phyloP scores from a whole-genome alignment of 2,888 invertebrate species.

The Scelioninae gen. 2 region DNA sequence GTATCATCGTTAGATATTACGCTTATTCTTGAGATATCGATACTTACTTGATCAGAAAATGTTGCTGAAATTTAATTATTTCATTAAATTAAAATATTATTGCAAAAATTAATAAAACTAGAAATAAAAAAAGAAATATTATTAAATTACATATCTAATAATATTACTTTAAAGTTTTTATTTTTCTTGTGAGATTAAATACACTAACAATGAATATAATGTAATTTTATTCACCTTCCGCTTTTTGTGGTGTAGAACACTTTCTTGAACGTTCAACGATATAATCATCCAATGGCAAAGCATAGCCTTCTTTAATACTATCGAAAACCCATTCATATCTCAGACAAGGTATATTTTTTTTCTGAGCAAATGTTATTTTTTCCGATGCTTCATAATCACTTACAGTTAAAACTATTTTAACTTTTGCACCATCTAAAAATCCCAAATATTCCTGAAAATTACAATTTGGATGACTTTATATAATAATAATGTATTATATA shows the following conservation, averaged over 20 bases:
- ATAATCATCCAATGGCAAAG: conserved; percentile 80
- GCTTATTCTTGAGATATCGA: conserved; percentile 77
- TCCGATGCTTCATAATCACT: conserved; percentile 77
- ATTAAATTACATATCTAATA: not conserved
- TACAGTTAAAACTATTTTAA: conserved; percentile 77
- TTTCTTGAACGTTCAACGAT: conserved; percentile 78
- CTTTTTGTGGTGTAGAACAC: conserved; percentile 84
- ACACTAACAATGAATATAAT: not conserved
- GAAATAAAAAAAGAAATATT: not conserved
- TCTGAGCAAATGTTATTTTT: conserved; percentile 81
- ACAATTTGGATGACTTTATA: too few species aligned
- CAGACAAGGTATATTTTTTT: conserved; percentile 82
- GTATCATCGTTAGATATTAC: too few species aligned
- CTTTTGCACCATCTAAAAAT: conserved; percentile 77
- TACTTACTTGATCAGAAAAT: conserved; percentile 66
- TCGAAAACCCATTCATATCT: conserved; percentile 87
- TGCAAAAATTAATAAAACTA: not conserved
- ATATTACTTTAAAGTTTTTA: too few species aligned
- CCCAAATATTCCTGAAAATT: conserved; percentile 76
- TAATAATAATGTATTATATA: too few species aligned
- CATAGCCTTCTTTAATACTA: conserved; percentile 84
- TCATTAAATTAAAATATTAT: conserved; percentile 46
- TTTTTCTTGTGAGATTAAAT: too few species aligned
- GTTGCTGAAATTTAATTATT: conserved; percentile 15
- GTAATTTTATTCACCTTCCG: conserved; percentile 59